Conservation (phyloP, 1,140 invertebrate genomes). For the Danaus melanippus region DNA sequence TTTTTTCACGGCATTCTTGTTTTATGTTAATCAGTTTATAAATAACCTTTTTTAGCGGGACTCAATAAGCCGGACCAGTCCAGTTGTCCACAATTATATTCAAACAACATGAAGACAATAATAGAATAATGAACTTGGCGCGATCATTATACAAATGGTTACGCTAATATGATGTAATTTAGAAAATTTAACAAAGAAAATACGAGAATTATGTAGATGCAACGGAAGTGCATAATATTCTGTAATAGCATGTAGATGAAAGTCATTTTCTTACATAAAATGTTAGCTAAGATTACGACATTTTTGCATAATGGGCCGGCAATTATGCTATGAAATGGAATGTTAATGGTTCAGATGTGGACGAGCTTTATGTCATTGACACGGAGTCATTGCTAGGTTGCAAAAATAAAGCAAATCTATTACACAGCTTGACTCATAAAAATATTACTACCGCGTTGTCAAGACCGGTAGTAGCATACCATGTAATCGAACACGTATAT, state of each 20-base stretch:
- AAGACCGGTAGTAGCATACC: constrained; percentile 33
- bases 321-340: constrained; percentile 21
- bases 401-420: constrained; percentile 10
- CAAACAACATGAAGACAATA: too few relatives aligned
- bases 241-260: constrained; percentile 16
- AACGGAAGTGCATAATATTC: constrained; percentile 16
- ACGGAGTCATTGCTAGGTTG: constrained; percentile 6
- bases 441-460: constrained; percentile 25
- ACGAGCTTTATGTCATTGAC: constrained; percentile 16
- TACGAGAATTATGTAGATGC: constrained; percentile 9
- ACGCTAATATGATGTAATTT: too few relatives aligned
- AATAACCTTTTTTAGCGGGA: background rate
- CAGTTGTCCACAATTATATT: too few relatives aligned
- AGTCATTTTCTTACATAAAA: constrained; percentile 20
- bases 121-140: too few relatives aligned
- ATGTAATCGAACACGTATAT: constrained; percentile 28
- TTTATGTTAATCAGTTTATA: constrained; percentile 1
- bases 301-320: constrained; percentile 20
- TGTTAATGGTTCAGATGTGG: constrained; percentile 14
- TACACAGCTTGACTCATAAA: constrained; percentile 15
- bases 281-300: constrained; percentile 22
- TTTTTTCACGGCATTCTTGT: too few relatives aligned
- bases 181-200: too few relatives aligned
- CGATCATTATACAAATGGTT: too few relatives aligned
- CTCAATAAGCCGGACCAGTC: too few relatives aligned